These are phyloP conservation scores for Rana temporaria DNA, from an alignment of 2,113 vertebrate genomes.

Conservation along the genomic window DNA sequence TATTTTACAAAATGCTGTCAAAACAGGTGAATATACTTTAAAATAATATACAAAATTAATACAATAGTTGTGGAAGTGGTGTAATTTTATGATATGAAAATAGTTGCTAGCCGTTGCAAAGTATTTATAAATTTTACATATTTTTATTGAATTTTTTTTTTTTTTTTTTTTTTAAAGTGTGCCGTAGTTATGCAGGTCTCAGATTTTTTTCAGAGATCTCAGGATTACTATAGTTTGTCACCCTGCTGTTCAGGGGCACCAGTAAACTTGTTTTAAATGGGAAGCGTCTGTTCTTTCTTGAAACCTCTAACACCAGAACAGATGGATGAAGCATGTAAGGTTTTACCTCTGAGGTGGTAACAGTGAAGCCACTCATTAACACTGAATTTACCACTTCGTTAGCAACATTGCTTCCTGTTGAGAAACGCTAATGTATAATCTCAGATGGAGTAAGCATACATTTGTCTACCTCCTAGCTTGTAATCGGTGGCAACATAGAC, in stretches of 20 bases:
- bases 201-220: background rate
- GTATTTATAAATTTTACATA: too few relatives aligned
- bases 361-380: constrained; percentile 99
- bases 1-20: too few relatives aligned
- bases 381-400: constrained; percentile 99
- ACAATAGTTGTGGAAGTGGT: too few relatives aligned
- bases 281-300: constrained; percentile 91
- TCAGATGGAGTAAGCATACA: constrained; percentile 80
- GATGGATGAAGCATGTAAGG: constrained; percentile 92
- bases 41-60: too few relatives aligned
- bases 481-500: constrained; percentile 68
- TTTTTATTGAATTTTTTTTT: too few relatives aligned
- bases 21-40: too few relatives aligned
- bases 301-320: constrained; percentile 94
- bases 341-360: constrained; percentile 98
- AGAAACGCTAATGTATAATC: constrained; percentile 85
- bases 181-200: background rate
- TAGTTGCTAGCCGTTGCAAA: too few relatives aligned
- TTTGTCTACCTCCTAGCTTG: constrained; percentile 74
- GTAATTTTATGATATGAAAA: too few relatives aligned
- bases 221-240: constrained; percentile 74
- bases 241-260: constrained; percentile 85
- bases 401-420: constrained; percentile 96
- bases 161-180: too few relatives aligned
- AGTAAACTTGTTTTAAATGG: constrained; percentile 85